Evolutionary conservation across 2,797 vertebrate genomes (phyloP), one percentile per base, ranked within the genome.

Genomic region (Neoniphon sammara): DNA sequence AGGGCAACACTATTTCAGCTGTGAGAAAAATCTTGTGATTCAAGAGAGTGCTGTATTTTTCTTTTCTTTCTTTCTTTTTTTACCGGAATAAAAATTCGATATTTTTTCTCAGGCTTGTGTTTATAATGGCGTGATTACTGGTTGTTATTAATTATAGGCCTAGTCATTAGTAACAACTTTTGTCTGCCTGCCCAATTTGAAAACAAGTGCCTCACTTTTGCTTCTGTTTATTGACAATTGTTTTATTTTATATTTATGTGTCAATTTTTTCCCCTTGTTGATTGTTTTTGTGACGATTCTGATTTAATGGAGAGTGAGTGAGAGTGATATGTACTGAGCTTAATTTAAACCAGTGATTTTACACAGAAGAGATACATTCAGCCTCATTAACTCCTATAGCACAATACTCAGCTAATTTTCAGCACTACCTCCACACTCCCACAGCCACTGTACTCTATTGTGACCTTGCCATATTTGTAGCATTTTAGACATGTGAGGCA

Each of bases 21-120:
- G 56, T 63, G 66, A 56, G 64, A 71, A 42, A 78, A 70, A 79
- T 52, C 76, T 75, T 62, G 49, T 85, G 57, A 82, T 84, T 72
- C 15, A 36, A 64, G 46, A 52, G 46, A 31, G 31, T 2, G 4
- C 39, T 36, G 34, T 18, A 2, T 27, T 14, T 30, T 42, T 39
- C 39, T 49, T 54, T 17, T 30, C 27, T 18, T 20, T 17, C 10
- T 34, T 39, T 36, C 46, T 61, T 55, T 18, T 31, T 39, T n/a
- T n/a, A 59, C 31, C 47, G 15, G 34, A 50, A 54, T 55, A 72
- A 36, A 78, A 57, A 61, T 50, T 75, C 4, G 25, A 61, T 39
- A 72, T 77, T 73, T 14, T 77, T 67, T 55, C 14, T 39, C 47
- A 31, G 57, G 8, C 10, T 46, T 61, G 58, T 67, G 46, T 42